Percentiles rank a stretch among this genome's conserved stretches.
Conservation (phyloP, 1,140 invertebrate species). For the Oscheius sp. region DNA sequence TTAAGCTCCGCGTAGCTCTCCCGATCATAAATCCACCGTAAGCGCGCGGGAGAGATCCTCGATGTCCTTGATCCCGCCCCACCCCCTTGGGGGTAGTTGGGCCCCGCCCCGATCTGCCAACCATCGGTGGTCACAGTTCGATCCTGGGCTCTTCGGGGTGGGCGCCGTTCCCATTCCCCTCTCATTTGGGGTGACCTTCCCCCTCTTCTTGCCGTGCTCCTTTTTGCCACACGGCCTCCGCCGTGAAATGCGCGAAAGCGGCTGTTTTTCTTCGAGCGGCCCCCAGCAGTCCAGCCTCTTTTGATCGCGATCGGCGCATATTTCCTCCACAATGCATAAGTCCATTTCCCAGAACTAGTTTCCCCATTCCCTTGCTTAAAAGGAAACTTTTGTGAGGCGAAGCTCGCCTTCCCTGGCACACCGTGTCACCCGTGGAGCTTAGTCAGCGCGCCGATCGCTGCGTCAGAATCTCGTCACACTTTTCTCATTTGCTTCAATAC, state of each 20-base stretch:
- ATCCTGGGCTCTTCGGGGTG: background rate
- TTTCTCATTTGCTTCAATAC: too few species aligned
- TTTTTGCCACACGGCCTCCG: background rate
- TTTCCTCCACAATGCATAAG: too few species aligned
- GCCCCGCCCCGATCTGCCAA: background rate
- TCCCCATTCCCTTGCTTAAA: too few species aligned
- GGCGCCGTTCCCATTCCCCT: background rate
- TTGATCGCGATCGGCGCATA: too few species aligned
- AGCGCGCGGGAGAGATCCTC: background rate
- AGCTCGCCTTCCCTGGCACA: too few species aligned
- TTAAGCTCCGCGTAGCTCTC: background rate
- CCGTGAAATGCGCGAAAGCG: background rate
- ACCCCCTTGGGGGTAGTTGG: background rate
- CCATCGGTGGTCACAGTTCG: background rate
- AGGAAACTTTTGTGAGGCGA: too few species aligned
- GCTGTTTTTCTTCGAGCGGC: background rate
- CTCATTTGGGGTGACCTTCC: too few species aligned
- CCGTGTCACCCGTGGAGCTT: too few species aligned
- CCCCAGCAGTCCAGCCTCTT: background rate
- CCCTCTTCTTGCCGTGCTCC: background rate
- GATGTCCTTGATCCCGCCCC: background rate
- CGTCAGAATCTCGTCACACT: too few species aligned
- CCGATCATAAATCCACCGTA: slow-evolving; percentile 9
- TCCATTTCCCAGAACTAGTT: too few species aligned
- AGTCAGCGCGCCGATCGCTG: too few species aligned